phyloP scores from a whole-genome alignment of 1,140 invertebrate species.

The Drosophila arizonae region DNA sequence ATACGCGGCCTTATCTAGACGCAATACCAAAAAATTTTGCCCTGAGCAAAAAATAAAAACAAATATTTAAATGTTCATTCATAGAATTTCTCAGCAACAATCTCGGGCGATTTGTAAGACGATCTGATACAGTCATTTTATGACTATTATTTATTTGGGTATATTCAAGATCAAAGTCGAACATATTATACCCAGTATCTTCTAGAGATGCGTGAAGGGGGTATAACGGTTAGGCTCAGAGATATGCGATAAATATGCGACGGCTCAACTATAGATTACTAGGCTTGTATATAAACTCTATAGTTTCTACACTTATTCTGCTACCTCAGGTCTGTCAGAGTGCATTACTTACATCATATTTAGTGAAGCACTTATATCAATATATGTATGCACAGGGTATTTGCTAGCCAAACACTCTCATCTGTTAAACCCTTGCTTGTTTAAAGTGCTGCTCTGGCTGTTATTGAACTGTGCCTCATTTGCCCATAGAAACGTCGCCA shows the following conservation, averaged over 20 bases:
- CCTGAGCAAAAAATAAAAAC: too few species aligned
- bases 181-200: constrained; percentile 5
- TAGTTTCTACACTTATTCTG: too few species aligned
- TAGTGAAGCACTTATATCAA: too few species aligned
- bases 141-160: neutral
- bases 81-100: neutral
- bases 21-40: neutral
- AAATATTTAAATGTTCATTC: too few species aligned
- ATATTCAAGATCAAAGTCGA: constrained; percentile 61
- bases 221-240: too few species aligned
- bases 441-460: constrained; percentile 38
- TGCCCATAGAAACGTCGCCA: constrained; percentile 10
- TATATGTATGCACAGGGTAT: neutral
- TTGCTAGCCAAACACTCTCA: neutral
- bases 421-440: neutral
- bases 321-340: too few species aligned
- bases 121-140: constrained; percentile 8
- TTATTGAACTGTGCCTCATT: constrained; percentile 58
- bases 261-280: too few species aligned
- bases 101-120: neutral
- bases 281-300: too few species aligned
- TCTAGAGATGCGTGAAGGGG: too few species aligned
- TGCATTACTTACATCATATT: too few species aligned
- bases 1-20: constrained; percentile 7
- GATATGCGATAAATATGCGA: too few species aligned